phyloP scores from a whole-genome alignment of 2,888 invertebrate genomes.

The Troilus luridus region DNA sequence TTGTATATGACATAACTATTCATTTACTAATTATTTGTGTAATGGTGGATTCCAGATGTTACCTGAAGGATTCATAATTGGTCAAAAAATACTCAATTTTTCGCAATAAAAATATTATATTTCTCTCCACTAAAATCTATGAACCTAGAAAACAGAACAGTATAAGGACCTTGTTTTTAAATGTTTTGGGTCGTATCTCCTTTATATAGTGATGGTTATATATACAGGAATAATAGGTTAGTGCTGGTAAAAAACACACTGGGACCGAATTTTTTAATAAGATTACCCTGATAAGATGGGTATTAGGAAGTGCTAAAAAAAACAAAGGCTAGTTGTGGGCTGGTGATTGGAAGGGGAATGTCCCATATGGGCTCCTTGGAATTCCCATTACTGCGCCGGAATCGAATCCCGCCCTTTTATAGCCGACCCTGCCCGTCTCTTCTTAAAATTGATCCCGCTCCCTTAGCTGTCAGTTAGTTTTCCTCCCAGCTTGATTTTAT shows the following conservation, averaged over 20 bases:
- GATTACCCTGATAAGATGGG: neutral
- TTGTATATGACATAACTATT: too few species aligned
- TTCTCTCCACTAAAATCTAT: too few species aligned
- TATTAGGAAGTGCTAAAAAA: neutral
- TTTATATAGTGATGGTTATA: too few species aligned
- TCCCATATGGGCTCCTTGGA: conserved; percentile 35
- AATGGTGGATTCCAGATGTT: too few species aligned
- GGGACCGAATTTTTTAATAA: neutral
- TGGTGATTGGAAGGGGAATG: conserved; percentile 12
- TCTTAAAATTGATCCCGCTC: neutral
- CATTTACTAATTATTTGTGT: too few species aligned
- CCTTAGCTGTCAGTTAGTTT: neutral
- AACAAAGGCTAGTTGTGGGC: conserved; percentile 41
- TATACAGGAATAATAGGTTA: neutral
- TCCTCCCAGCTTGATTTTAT: neutral
- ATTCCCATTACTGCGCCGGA: conserved; percentile 19
- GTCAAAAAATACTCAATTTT: too few species aligned
- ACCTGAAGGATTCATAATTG: too few species aligned
- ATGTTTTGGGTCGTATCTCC: too few species aligned
- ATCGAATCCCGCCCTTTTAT: conserved; percentile 36
- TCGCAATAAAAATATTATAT: too few species aligned
- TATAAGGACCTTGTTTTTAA: too few species aligned
- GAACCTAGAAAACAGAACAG: too few species aligned
- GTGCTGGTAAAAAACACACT: neutral
- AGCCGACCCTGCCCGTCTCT: neutral